A percentile compares a stretch with the other conserved stretches of the same genome.
These are phyloP conservation scores for Mactromeris polynyma DNA, from an alignment of 2,888 invertebrate genomes.

Conservation along the genomic window DNA sequence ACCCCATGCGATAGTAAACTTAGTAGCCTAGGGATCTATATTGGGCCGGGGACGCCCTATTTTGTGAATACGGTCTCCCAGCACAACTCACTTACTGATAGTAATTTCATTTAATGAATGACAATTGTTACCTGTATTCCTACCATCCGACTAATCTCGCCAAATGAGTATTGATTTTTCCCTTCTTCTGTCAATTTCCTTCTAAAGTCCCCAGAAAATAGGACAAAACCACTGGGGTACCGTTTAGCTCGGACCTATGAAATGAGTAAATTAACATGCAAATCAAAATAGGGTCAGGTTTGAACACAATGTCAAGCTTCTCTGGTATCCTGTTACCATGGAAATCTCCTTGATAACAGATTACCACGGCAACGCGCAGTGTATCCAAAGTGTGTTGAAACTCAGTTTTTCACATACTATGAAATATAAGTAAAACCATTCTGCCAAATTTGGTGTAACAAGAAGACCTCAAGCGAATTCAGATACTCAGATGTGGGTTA, in stretches of 20 bases:
- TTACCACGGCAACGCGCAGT: not conserved
- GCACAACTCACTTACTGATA: no score
- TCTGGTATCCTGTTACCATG: slow-evolving; percentile 16
- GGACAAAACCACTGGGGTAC: slow-evolving; percentile 95
- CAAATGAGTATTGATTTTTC: slow-evolving; percentile 95
- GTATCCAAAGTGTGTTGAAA: slow-evolving; percentile 6
- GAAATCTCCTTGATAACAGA: not conserved
- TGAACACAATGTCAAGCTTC: slow-evolving; percentile 21
- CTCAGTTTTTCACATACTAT: not conserved
- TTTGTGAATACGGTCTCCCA: no score
- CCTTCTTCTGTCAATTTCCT: slow-evolving; percentile 95
- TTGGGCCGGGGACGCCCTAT: no score
- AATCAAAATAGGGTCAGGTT: slow-evolving; percentile 43
- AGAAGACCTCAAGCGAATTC: no score
- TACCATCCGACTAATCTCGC: slow-evolving; percentile 93
- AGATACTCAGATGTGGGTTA: not conserved
- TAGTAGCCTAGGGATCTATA: no score
- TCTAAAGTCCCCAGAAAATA: slow-evolving; percentile 98
- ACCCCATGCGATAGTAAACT: no score
- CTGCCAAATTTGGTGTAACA: not conserved
- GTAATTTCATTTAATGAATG: slow-evolving; percentile 7
- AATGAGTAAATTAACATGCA: slow-evolving; percentile 71
- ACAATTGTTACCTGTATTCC: slow-evolving; percentile 90
- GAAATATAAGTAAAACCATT: not conserved
- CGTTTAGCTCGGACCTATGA: slow-evolving; percentile 76